A percentile compares a stretch with the other conserved stretches of the same genome.
Conservation (phyloP, 2,113 vertebrate genomes). For the Gila orcuttii region DNA sequence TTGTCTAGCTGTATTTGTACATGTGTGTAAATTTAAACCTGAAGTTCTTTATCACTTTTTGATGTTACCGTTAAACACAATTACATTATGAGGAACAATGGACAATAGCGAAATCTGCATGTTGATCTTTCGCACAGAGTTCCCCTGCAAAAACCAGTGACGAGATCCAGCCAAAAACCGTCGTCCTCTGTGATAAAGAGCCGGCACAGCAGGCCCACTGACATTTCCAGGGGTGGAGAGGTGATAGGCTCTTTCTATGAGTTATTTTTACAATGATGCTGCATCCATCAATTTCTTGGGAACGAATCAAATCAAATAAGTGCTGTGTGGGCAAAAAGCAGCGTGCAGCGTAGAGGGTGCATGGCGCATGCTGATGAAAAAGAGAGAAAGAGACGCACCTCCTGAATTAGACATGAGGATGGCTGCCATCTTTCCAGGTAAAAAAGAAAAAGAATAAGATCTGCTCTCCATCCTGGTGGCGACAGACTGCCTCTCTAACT, state of each 20-base stretch:
- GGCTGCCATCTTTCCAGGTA: constrained; percentile 26
- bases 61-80: neutral
- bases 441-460: constrained; percentile 7
- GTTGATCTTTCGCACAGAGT: constrained; percentile 16
- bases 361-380: constrained; percentile 26
- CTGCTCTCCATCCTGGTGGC: neutral
- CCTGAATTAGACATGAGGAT: constrained; percentile 41
- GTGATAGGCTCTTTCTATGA: constrained; percentile 29
- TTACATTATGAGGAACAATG: neutral
- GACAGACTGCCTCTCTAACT: neutral
- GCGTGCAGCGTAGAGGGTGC: neutral
- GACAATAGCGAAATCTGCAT: neutral
- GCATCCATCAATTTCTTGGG: constrained; percentile 46
- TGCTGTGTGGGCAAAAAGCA: constrained; percentile 45
- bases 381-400: constrained; percentile 8
- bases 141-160: neutral
- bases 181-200: constrained; percentile 5
- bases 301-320: constrained; percentile 51
- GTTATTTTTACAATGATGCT: constrained; percentile 45
- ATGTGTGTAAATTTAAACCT: neutral
- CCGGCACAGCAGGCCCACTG: neutral
- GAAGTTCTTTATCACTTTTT: neutral
- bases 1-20: neutral
- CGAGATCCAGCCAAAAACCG: constrained; percentile 7
- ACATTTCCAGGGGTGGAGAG: constrained; percentile 23